These are phyloP conservation scores for Stratiomys singularior DNA, from an alignment of 2,888 invertebrate genomes.

Conservation along the genomic window DNA sequence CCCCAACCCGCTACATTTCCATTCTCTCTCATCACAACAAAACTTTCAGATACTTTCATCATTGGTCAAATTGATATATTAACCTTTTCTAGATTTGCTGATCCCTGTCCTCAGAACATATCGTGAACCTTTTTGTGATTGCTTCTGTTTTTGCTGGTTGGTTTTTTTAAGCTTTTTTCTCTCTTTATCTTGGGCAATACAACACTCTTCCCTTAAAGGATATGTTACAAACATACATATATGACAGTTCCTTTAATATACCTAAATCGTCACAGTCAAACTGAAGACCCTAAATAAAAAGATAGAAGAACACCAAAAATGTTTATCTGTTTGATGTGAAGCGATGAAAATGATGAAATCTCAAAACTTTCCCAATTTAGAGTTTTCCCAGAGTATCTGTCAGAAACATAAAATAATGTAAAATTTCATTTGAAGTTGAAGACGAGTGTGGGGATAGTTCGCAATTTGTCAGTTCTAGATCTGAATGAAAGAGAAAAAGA, in stretches of 20 bases:
- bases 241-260: constrained; percentile 11
- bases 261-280: constrained; percentile 7
- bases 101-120: constrained; percentile 1
- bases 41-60: neutral
- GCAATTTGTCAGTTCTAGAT: too few relatives aligned
- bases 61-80: constrained; percentile 22
- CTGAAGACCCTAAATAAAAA: too few relatives aligned
- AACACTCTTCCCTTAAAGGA: too few relatives aligned
- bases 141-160: too few relatives aligned
- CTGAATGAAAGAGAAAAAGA: too few relatives aligned
- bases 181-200: too few relatives aligned
- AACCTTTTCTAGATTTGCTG: constrained; percentile 10
- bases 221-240: too few relatives aligned
- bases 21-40: too few relatives aligned
- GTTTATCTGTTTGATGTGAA: constrained; percentile 11
- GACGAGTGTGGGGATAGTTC: too few relatives aligned
- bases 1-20: neutral
- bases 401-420: constrained; percentile 26
- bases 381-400: constrained; percentile 2
- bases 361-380: constrained; percentile 26
- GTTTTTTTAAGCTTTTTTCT: too few relatives aligned
- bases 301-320: neutral
- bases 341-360: constrained; percentile 24
- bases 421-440: neutral
- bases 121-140: too few relatives aligned